Evolutionary conservation across 2,113 vertebrate species (phyloP).

Genomic region (Columba livia): DNA sequence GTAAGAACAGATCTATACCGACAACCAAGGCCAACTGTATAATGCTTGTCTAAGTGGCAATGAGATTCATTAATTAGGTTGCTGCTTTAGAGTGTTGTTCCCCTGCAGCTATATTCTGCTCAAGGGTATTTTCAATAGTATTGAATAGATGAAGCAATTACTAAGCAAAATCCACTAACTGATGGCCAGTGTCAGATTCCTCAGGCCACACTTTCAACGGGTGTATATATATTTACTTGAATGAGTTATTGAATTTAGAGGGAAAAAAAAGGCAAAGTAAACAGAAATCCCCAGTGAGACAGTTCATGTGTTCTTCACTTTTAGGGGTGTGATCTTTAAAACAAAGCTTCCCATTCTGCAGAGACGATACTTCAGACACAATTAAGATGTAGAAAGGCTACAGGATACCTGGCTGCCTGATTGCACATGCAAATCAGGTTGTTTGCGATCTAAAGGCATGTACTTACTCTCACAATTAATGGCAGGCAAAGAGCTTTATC

Average conservation of each 20-base stretch:
- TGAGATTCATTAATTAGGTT: slow-evolving; percentile 62
- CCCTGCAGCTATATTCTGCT: slow-evolving; percentile 64
- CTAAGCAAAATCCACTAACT: slow-evolving; percentile 61
- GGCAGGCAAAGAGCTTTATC: not conserved
- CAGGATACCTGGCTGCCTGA: not conserved
- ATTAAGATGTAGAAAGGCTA: not conserved
- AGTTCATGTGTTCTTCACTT: not conserved
- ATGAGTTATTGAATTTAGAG: not conserved
- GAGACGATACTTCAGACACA: not conserved
- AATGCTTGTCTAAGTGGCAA: slow-evolving; percentile 47
- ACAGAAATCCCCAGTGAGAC: not conserved
- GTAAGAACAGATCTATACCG: slow-evolving; percentile 30
- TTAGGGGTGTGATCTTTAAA: not conserved
- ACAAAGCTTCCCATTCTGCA: not conserved
- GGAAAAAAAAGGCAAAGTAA: not conserved
- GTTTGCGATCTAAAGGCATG: not conserved
- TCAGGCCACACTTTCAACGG: not conserved
- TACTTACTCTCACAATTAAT: not conserved
- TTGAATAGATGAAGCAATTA: slow-evolving; percentile 57
- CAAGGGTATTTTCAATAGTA: slow-evolving; percentile 61
- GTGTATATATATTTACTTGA: not conserved
- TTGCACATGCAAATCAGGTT: not conserved
- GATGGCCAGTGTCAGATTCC: slow-evolving; percentile 47
- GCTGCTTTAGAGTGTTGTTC: slow-evolving; percentile 23
- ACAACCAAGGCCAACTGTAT: slow-evolving; percentile 15